These are phyloP conservation scores for Pedetes capensis DNA, from an alignment of 2,113 vertebrate genomes.

Conservation along the genomic window DNA sequence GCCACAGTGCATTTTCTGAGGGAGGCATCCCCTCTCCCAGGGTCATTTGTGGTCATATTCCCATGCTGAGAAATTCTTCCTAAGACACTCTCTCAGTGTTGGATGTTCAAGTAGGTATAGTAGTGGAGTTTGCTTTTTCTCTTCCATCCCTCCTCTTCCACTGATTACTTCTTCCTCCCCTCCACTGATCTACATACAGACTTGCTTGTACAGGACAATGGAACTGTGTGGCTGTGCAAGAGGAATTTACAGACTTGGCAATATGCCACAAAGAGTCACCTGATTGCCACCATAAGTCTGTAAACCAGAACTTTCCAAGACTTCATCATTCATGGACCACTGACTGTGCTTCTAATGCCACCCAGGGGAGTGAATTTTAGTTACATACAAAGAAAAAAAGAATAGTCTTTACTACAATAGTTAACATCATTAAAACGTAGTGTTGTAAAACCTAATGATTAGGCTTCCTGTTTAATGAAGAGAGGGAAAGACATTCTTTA, in stretches of 20 bases:
- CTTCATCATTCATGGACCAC: neutral
- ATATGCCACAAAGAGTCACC: neutral
- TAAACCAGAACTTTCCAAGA: neutral
- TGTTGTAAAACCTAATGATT: neutral
- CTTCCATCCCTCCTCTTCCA: neutral
- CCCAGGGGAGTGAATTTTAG: neutral
- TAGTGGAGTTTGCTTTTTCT: neutral
- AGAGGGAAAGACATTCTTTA: neutral
- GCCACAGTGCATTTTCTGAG: accelerated
- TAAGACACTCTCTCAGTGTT: neutral
- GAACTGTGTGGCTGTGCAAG: accelerated
- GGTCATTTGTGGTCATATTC: neutral
- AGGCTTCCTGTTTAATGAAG: neutral
- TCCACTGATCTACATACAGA: neutral
- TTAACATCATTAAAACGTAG: neutral
- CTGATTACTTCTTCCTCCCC: neutral
- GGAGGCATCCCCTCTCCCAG: accelerated
- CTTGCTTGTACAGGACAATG: accelerated
- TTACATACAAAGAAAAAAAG: neutral
- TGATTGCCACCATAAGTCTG: neutral
- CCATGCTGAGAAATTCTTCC: neutral
- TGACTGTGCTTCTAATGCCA: too few relatives aligned
- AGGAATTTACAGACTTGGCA: too few relatives aligned
- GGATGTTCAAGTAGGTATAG: too few relatives aligned
- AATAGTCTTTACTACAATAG: neutral